Evolutionary conservation across 2,888 invertebrate genomes (phyloP), one percentile per base, ranked within the genome.

Genomic region (Tolmerus cingulatus): DNA sequence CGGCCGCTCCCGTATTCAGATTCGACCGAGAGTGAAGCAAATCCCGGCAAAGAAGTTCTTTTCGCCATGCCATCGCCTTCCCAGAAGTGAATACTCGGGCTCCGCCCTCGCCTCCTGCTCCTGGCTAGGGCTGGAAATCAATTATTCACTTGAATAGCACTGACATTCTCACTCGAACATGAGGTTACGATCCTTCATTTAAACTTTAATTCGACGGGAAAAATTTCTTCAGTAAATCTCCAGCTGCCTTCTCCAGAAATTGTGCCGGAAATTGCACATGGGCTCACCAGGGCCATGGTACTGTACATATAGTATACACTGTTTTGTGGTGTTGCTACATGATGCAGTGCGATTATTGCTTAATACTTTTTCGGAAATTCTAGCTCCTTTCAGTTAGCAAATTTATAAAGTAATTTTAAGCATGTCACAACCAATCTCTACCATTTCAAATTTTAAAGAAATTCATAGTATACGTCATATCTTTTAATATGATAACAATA

Each of bases 121-220:
- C 34, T 9, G 27, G n/a, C 74, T 40, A 84, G 23, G 30, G 51
- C 66, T 84, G 7, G 23, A 23, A 84, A 84, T 82, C 82, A 82
- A 82, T 84, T 84, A 84, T 84, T 57, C 57, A 84, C 84, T 84
- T 66, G 84, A 66, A 66, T 40, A 40, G 40, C 23, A 30, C 34
- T 51, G 27, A 30, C 23, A 81, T 51, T 81, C 81, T 81, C 46
- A 30, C 30, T 81, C 30, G 34, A 76, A 40, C 76, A 34, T 76
- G 76, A 14, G 76, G 76, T 16, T 76, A 37, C 76, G 5, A 5
- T 76, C 34, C 16, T 34, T 5, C 76, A 5, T 19, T 76, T 76
- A 76, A 76, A 76, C 8, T 76, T 76, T 76, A 76, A 76, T 40
- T 23, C 16, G 8, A 12, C 37, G n/a, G 34, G 34, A 7, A 37